Evolutionary conservation across 2,888 invertebrate genomes (phyloP).

Genomic region (Blastobasis lacticolella): DNA sequence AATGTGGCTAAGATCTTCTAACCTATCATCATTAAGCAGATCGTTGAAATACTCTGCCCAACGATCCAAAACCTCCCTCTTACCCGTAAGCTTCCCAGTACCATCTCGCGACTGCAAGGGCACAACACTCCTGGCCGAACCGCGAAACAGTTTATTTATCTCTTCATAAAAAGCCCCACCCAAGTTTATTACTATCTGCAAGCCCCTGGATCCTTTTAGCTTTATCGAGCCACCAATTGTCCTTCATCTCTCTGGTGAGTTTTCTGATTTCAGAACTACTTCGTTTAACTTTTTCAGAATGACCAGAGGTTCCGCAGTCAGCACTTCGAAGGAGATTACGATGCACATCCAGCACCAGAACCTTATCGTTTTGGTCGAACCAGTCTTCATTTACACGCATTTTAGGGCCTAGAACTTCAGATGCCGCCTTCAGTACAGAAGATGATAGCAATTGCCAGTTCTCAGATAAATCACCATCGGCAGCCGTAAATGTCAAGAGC

Average conservation of each 20-base stretch:
- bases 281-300: neutral
- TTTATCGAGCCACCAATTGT: constrained; percentile 14
- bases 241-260: constrained; percentile 3
- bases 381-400: constrained; percentile 4
- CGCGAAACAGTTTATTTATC: constrained; percentile 5
- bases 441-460: neutral
- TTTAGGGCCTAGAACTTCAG: constrained; percentile 2
- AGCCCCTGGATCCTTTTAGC: constrained; percentile 8
- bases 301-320: neutral
- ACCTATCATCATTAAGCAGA: constrained; percentile 11
- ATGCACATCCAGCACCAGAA: neutral
- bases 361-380: constrained; percentile 11
- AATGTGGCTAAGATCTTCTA: constrained; percentile 5
- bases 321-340: neutral
- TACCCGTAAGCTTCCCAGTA: neutral
- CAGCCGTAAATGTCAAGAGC: neutral
- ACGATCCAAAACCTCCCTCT: neutral
- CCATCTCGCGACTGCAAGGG: neutral
- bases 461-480: neutral
- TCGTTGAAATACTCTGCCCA: constrained; percentile 13
- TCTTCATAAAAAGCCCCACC: constrained; percentile 9
- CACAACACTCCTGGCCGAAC: neutral
- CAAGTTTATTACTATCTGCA: constrained; percentile 8
- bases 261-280: constrained; percentile 1
- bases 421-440: neutral